Conservation (phyloP, 2,797 vertebrate genomes). For the Phoebastria nigripes region DNA sequence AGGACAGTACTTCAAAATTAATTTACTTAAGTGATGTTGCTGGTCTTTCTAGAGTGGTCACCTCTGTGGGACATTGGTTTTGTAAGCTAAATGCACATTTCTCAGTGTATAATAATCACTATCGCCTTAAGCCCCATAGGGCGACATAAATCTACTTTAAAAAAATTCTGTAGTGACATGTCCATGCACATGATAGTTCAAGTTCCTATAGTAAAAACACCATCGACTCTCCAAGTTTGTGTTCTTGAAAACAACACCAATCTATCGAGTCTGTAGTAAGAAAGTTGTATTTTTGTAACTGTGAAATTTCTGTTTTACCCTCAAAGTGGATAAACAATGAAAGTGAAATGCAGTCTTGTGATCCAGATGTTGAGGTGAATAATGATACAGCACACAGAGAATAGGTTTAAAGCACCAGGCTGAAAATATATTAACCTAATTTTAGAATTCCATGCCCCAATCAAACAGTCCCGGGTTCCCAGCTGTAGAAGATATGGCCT, state of each 20-base stretch:
- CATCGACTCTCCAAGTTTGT: neutral
- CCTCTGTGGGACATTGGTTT: slow-evolving; percentile 77
- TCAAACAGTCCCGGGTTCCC: neutral
- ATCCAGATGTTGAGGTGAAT: neutral
- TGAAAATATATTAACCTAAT: neutral
- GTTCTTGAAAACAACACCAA: neutral
- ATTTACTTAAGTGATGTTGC: slow-evolving; percentile 88
- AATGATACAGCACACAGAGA: neutral
- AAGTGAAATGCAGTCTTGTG: neutral
- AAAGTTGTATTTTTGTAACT: neutral
- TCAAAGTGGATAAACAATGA: neutral
- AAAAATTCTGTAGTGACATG: slow-evolving; percentile 22
- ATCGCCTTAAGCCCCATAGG: slow-evolving; percentile 46
- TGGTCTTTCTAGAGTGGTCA: slow-evolving; percentile 77
- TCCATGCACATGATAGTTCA: neutral
- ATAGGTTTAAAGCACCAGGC: neutral
- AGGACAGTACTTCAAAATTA: slow-evolving; percentile 91
- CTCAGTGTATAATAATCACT: slow-evolving; percentile 81
- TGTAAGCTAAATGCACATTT: slow-evolving; percentile 81
- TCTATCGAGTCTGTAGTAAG: neutral
- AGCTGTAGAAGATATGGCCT: neutral
- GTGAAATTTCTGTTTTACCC: neutral
- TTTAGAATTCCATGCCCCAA: neutral
- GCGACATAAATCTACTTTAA: slow-evolving; percentile 44
- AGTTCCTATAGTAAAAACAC: neutral